Evolutionary conservation across 2,113 vertebrate genomes (phyloP).

Genomic region (Sula dactylatra): DNA sequence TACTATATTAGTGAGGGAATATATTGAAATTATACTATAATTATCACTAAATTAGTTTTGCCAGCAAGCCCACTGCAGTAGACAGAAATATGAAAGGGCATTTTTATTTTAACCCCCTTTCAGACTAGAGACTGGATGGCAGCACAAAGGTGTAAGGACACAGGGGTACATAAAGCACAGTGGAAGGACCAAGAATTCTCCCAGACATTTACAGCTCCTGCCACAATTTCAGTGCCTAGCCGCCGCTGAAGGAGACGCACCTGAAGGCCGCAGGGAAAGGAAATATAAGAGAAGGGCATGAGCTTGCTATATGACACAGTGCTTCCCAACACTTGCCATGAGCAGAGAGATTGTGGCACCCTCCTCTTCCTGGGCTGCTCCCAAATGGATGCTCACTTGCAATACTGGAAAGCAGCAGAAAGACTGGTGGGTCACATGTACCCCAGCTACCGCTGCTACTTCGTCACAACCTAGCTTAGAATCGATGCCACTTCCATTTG

Average conservation of each 20-base stretch:
- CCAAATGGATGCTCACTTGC: neutral
- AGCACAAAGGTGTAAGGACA: neutral
- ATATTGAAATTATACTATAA: neutral
- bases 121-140: neutral
- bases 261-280: neutral
- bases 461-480: neutral
- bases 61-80: neutral
- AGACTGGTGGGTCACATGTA: neutral
- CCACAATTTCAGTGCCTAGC: neutral
- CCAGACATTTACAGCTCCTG: neutral
- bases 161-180: neutral
- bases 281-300: neutral
- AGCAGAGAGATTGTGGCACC: neutral
- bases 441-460: neutral
- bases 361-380: no score
- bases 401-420: neutral
- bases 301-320: neutral
- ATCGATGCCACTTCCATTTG: neutral
- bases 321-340: rapidly evolving
- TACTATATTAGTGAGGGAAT: neutral
- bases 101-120: neutral
- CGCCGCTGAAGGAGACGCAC: neutral
- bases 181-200: neutral
- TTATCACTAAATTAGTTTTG: neutral
- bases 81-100: neutral